Percentiles rank a stretch among this genome's conserved stretches.
phyloP scores from a whole-genome alignment of 2,797 vertebrate species.

The Tachyglossus aculeatus region DNA sequence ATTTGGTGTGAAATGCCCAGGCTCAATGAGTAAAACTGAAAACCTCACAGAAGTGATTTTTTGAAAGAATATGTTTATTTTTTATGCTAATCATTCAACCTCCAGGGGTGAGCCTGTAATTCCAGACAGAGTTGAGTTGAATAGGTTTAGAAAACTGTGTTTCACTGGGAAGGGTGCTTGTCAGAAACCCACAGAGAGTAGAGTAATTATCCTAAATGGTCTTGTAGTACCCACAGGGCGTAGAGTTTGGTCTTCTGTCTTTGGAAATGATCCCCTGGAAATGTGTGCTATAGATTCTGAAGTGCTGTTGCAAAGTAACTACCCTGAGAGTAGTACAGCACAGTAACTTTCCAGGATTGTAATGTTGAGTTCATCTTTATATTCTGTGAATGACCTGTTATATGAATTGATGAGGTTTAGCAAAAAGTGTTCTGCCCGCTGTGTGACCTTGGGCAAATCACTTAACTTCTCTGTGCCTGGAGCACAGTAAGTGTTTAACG shows the following conservation, averaged over 20 bases:
- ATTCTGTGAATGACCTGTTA: too few relatives aligned
- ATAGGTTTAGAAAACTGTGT: neutral
- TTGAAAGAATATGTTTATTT: conserved; percentile 2
- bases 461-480: too few relatives aligned
- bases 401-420: too few relatives aligned
- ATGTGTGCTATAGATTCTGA: neutral
- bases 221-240: neutral
- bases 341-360: neutral
- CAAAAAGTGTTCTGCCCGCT: too few relatives aligned
- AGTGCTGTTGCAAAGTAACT: neutral
- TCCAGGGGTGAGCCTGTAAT: neutral
- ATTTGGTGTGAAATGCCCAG: neutral
- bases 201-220: conserved; percentile 11
- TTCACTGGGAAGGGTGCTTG: conserved; percentile 13
- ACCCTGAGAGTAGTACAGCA: neutral
- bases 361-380: too few relatives aligned
- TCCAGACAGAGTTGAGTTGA: conserved; percentile 2
- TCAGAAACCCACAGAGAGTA: conserved; percentile 20
- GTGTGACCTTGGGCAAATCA: too few relatives aligned
- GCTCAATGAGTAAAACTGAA: neutral
- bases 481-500: too few relatives aligned
- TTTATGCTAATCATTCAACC: neutral
- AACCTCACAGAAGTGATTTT: conserved; percentile 7
- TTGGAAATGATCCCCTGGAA: conserved; percentile 14
- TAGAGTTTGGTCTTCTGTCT: neutral